phyloP scores from a whole-genome alignment of 2,113 vertebrate genomes.

The Phylloscopus whistleri region DNA sequence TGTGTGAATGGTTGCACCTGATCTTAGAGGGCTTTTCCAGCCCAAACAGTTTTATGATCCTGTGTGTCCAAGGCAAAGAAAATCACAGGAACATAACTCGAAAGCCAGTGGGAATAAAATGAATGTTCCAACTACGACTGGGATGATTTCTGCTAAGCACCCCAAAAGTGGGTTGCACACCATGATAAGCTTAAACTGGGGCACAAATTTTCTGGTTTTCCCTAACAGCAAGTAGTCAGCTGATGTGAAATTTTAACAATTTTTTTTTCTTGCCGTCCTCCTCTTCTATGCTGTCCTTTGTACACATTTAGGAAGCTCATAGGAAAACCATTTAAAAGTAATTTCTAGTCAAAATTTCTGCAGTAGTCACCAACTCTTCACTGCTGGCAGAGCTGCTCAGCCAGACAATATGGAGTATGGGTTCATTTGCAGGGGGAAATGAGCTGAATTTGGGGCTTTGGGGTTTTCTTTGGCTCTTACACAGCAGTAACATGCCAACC shows the following conservation, averaged over 20 bases:
- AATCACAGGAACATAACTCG: not conserved
- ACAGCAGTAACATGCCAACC: not conserved
- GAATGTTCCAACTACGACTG: fast-evolving
- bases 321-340: not conserved
- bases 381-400: not conserved
- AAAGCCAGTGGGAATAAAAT: not conserved
- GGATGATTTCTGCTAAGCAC: not conserved
- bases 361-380: not conserved
- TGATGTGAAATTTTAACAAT: not conserved
- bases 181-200: not conserved
- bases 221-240: not conserved
- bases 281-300: not conserved
- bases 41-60: not conserved
- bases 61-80: not conserved
- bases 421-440: not conserved
- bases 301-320: not conserved
- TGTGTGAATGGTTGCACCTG: not conserved
- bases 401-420: not conserved
- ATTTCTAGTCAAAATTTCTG: not conserved
- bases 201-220: not conserved
- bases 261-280: not conserved
- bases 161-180: not conserved
- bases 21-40: not conserved
- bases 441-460: not conserved
- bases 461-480: not conserved